Evolutionary conservation across 1,140 invertebrate genomes (phyloP), one percentile per base, ranked within the genome.

Genomic region (Bombus fervidus): DNA sequence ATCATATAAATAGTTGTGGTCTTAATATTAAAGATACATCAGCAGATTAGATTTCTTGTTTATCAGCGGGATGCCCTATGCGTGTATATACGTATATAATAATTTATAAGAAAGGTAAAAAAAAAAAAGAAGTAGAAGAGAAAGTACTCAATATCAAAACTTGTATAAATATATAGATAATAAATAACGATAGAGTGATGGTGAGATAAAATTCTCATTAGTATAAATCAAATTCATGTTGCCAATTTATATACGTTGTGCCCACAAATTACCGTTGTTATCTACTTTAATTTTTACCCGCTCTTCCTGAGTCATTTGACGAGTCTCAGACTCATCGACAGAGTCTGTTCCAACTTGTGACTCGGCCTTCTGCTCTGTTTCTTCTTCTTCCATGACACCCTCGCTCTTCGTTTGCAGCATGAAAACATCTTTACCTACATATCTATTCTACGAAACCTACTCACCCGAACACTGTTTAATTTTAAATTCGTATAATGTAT

Each of bases 371-470:
- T 86, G 86, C 85, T 91, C 89, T 74, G 90, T 87, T 83, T 93
- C 91, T 84, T 81, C 80, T 81, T 87, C 81, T 86, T 88, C 91
- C 86, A 74, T 91, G 75, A 88, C 88, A 87, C 94, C 94, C 87
- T 94, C 92, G 89, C 77, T 92, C 92, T 94, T 92, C 93, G 81
- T 93, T 91, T 68, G 94, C 94, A 95, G 94, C 94, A 95, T 95
- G 94, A 95, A 95, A 95, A 95, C 93, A 95, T 92, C 92, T 93
- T 93, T 93, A 92, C 93, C 94, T 95, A 95, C 93, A 94, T 90
- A 93, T 94, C 94, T 95, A 95, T 92, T 93, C 94, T 95, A 95
- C 93, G 82, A 90, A 66, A 86, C 71, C 92, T 94, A 94, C 94
- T 94, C 92, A 94, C 93, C 94, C 86, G 59, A 62, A 79, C 83